Evolutionary conservation across 2,797 vertebrate species (phyloP), one percentile per base, ranked within the genome.

Genomic region (Propithecus deckenii): DNA sequence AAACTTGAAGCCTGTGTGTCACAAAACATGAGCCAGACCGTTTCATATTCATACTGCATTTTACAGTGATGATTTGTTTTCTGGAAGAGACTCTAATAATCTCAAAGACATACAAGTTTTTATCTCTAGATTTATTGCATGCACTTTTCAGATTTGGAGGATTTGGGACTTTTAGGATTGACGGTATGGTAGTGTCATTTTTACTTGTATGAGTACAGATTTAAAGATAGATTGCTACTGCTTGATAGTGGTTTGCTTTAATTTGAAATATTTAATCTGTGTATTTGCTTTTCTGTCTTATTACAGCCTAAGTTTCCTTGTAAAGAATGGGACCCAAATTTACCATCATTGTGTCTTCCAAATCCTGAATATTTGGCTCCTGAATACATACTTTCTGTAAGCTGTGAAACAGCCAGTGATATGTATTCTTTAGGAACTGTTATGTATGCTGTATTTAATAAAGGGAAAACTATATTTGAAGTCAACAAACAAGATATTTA

Each of bases 401-500:
- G 99, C 99, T 99, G 99, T 96, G 99, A 99, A 98, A 98, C 99
- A 4, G 99, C 99, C 97, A 99, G 99, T 38, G 99, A 99, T 98
- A 99, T 99, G 99, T 99, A 99, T 98, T 99, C 99, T 4, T 98
- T 99, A 97, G 99, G 99, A 32, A 99, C 99, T 97, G 97, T 99
- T 96, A 98, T 99, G 96, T 99, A 99, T 76, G 99, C 99, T 2
- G 99, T 99, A 48, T 99, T 99, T 98, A 99, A 99, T 89, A 99
- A 99, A 98, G 99, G 99, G 86, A 99, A 99, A 98, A 99, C 99
- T 32, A 99, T 99, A 98, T 99, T 99, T 98, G 99, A 99, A 98
- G 99, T 99, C 98, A 99, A 99, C 99, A 99, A 99, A 96, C 99
- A 99, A 85, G 99, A 99, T 98, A 99, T 99, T 98, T 99, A 99